Base-by-base conservation (phyloP, 2,113 vertebrate species). In the Phalacrocorax pelagicus region DNA sequence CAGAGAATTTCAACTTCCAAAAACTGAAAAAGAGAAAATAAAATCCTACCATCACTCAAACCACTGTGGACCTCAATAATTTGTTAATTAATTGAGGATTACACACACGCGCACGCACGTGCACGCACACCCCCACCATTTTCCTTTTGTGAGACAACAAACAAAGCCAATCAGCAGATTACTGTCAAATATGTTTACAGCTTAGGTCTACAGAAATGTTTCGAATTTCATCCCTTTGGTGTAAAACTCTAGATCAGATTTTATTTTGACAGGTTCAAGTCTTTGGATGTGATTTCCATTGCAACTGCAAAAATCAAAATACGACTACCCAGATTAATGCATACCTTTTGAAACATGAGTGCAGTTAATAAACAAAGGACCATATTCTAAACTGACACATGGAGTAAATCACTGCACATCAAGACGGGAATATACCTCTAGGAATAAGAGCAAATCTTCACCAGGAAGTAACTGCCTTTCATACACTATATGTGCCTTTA, bases 81-180 rank as follows among this genome's bases (percentile, higher is more conserved):
- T 96, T 97, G 57, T 84, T 96, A 97, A 97, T 97, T 98, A 98
- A 96, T 96, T 96, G 90, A 96, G 86, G 91, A 97, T 97, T 96
- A 95, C 74, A 73, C 7, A 36, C 15, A 59, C 20, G 55, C 62
- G 51, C 62, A 0, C 6, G 14, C 46, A 13, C 32, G 29, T 0
- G 2, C 44, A 11, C 12, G 23, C 11, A 26, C 14, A 3, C 29
- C 12, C 57, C 12, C 24, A 30, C 91, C 46, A 40, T 90, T 92
- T 91, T 94, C 62, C 73, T 96, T 95, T 86, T 95, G 55, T 96
- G 81, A 89, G 77, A 85, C 69, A 90, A 96, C 83, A 95, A 96
- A 94, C 24, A 98, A 96, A 90, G 94, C 80, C 95, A 96, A 93
- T 96, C 95, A 96, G 92, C 75, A 96, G 75, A 96, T 97, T 96